Base-by-base conservation (phyloP, 1,140 invertebrate genomes). In the Pogonognathellus flavescens region DNA sequence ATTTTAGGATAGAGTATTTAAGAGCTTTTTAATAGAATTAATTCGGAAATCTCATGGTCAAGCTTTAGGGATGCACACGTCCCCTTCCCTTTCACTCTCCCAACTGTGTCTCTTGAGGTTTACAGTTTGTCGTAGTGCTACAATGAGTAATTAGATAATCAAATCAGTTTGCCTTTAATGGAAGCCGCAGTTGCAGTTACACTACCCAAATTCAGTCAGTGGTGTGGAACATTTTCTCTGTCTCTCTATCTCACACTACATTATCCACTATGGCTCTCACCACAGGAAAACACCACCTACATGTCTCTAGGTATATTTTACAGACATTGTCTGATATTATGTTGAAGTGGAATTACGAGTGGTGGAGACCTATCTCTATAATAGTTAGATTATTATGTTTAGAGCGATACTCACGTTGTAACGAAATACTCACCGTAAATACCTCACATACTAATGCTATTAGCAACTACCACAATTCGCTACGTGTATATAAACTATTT, bases 61-160 rank as follows among this genome's bases (percentile, higher is more conserved):
- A 41, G 31, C 31, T 41, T n/a, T 41, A 41, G 1, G 31, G 31
- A 1, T 41, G 6, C 31, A 41, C 62, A 66, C 20, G 20, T 76
- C 70, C 49, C 31, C 31, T 3, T 41, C 31, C 31, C 31, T 41
- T 6, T 41, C 31, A 41, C 31, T 41, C 31, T 3, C 31, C 1
- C 31, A 41, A 41, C 31, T 41, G 31, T 41, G 31, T 41, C 70
- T 76, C 70, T 6, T 76, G 70, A 76, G 70, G 41, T 76, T 76
- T 18, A 31, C 14, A 31, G 70, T 41, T 50, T 49, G 41, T 31
- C n/a, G 14, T 76, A 50, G 70, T 76, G 31, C 31, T 41, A 41
- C 31, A 41, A 41, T 41, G 70, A 76, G 49, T 76, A 76, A 76
- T 76, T 76, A 76, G 25, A 18, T 76, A 76, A 76, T 76, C 70